Evolutionary conservation across 2,888 invertebrate species (phyloP), one percentile per base, ranked within the genome.

Genomic region (Thera obeliscata): DNA sequence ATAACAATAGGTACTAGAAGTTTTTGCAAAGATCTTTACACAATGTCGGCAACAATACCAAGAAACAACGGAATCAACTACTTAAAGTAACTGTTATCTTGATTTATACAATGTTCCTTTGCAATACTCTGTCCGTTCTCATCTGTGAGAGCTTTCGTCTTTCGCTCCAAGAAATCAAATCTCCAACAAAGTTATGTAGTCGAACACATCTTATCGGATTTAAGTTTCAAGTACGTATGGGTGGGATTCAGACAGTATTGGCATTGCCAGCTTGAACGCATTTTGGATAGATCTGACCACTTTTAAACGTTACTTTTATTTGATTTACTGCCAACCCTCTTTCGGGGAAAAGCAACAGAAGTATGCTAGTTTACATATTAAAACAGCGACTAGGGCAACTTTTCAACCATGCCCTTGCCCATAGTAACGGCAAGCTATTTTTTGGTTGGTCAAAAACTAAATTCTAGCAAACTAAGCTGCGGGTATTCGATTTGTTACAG

Each of bases 131-230:
- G 54, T 61, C 55, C n/a, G 22, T 60, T 3, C n/a, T 41, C 52
- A 61, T 35, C 41, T 35, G 66, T 55, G 55, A 6, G 69, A 43
- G 41, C 43, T 12, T 41, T 22, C 36, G 61, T 38, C 66, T 63
- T 64, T 63, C 54, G 46, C 55, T 61, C 64, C 38, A 60, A 56
- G 55, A 49, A 66, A 69, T 69, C 73, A 56, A 64, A 66, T 71
- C 71, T 64, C 57, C 38, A 64, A 67, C 59, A 69, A 66, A 71
- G 69, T 73, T 71, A 67, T 61, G 66, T 70, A 67, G 66, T 69
- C 69, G 66, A 62, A 61, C 66, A 67, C 68, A 71, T 72, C 73
- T 75, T 79, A 81, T 79, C 78, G 74, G 78, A 80, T 78, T 77
- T 71, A 71, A 75, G 74, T 76, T 74, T 74, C 72, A 64, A 74